Percentiles rank a stretch among this genome's conserved stretches.
Conservation (phyloP, 2,113 vertebrate genomes). For the Cyanistes caeruleus region DNA sequence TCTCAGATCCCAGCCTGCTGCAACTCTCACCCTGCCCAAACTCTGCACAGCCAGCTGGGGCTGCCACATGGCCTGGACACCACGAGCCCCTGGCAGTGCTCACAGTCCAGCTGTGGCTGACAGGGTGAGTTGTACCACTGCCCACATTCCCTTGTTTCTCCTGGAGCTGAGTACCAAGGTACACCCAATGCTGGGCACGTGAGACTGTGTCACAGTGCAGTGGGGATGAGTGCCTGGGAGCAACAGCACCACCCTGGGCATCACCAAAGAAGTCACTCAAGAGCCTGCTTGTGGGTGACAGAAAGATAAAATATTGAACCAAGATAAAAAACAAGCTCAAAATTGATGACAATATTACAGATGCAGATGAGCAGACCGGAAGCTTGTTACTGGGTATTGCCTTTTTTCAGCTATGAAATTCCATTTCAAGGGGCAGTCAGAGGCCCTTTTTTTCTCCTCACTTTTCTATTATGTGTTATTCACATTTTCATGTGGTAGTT, state of each 20-base stretch:
- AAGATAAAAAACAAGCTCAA: not conserved
- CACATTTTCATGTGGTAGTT: not conserved
- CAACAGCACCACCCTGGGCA: not conserved
- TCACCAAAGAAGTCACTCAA: not conserved
- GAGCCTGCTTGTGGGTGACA: not conserved
- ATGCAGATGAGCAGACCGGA: not conserved
- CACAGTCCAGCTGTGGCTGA: rapidly evolving
- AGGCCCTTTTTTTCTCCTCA: not conserved
- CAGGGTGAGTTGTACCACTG: not conserved
- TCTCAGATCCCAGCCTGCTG: not conserved
- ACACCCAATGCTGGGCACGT: rapidly evolving
- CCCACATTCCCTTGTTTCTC: not conserved
- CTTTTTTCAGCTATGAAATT: not conserved
- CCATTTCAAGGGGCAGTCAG: not conserved
- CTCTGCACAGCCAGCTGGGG: not conserved
- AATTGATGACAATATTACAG: not conserved
- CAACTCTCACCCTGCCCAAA: not conserved
- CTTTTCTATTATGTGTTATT: not conserved
- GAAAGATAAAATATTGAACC: not conserved
- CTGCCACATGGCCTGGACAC: not conserved
- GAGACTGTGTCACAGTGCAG: not conserved
- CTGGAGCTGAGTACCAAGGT: rapidly evolving
- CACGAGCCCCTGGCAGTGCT: not conserved
- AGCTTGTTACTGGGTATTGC: not conserved
- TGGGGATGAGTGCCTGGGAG: rapidly evolving